Evolutionary conservation across 2,888 invertebrate genomes (phyloP), one percentile per base, ranked within the genome.

Genomic region (Athripsodes cinereus): DNA sequence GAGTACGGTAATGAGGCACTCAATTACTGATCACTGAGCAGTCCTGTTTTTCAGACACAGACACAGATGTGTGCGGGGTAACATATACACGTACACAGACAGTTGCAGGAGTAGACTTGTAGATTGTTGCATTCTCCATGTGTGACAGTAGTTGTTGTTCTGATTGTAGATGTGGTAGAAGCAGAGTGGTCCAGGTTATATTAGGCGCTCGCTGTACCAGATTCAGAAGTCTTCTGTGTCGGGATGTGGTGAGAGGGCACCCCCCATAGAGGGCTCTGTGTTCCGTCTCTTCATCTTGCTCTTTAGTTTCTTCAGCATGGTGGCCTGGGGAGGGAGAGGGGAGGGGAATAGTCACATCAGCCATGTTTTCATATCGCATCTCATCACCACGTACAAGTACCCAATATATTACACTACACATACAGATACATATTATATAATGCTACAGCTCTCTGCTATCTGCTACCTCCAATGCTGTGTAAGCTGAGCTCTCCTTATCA

Each of bases 291-390:
- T 95, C 87, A 96, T 95, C 85, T 97, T 97, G 72, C 86, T 86
- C 81, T 91, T 91, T 78, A 88, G 90, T 85, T 98, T 97, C 88
- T 97, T 97, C 83, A 98, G 85, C 98, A 98, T 98, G 80, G 97
- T 97, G 76, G 98, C 97, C 97, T 97, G 83, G 80, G 79, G 81
- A 77, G 74, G 73, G 76, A 77, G 67, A 44, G 61, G 59, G 55
- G 56, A 35, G 52, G 55, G 56, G 40, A 40, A 40, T 40, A 53
- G 57, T 55, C 52, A 57, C 61, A 60, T 60, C 63, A 63, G 52
- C 55, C 31, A 55, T 55, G 26, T 48, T 20, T 20, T 16, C 26
- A 50, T 50, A 19, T 47, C 18, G 13, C 13, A 44, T 44, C 3
- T n/a, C n/a, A 8, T 13, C 8, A 10, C 34, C 34, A 34, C 13